Evolutionary conservation across 2,888 invertebrate genomes (phyloP).

Genomic region (Sacculina carcini): DNA sequence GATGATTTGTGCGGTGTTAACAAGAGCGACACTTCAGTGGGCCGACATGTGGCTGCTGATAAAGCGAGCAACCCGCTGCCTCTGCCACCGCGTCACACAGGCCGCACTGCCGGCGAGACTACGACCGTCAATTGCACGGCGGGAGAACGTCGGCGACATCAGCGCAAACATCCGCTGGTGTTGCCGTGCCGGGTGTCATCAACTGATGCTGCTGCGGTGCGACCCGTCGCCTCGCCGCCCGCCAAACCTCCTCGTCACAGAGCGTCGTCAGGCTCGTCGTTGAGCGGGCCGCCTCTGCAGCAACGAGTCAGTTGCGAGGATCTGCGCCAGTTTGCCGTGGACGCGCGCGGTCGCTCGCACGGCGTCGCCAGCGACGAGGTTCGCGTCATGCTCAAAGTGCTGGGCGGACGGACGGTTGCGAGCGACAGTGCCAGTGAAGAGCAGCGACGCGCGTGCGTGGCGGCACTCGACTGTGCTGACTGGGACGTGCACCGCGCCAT

Average conservation of each 20-base stretch:
- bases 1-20: constrained; percentile 1
- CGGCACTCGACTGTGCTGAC: constrained; percentile 49
- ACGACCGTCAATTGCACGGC: no score
- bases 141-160: constrained; percentile 47
- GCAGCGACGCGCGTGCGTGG: no score
- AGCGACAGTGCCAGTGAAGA: not conserved
- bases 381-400: constrained; percentile 64
- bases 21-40: not conserved
- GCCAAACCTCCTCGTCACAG: constrained; percentile 13
- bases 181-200: constrained; percentile 28
- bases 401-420: constrained; percentile 25
- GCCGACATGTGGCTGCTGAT: not conserved
- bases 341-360: constrained; percentile 38
- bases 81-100: constrained; percentile 47
- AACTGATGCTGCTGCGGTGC: not conserved
- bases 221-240: constrained; percentile 9
- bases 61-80: constrained; percentile 36
- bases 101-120: no score
- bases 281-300: constrained; percentile 18
- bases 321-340: constrained; percentile 58
- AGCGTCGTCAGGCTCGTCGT: not conserved
- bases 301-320: constrained; percentile 80
- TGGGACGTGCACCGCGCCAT: constrained; percentile 78
- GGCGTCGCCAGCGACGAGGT: constrained; percentile 77
- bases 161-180: constrained; percentile 52